Conservation (phyloP, 2,113 vertebrate genomes). For the Neoarius graeffei region DNA sequence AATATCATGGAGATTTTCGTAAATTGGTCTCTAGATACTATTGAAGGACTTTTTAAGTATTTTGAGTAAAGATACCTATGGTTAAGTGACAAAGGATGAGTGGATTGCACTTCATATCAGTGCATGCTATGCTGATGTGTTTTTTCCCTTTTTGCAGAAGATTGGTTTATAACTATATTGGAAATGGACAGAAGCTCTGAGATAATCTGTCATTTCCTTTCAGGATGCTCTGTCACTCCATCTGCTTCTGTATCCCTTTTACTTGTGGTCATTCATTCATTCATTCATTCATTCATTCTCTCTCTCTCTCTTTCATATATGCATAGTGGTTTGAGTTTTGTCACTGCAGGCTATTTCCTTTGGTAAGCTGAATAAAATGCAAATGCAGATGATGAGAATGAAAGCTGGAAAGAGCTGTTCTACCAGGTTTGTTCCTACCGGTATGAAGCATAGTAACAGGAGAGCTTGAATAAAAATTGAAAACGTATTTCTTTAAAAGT, state of each 20-base stretch:
- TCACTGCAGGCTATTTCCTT: constrained; percentile 57
- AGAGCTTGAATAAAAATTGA: constrained; percentile 23
- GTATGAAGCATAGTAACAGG: constrained; percentile 33
- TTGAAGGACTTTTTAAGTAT: constrained; percentile 52
- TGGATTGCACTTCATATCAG: constrained; percentile 49
- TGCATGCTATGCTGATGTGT: constrained; percentile 46
- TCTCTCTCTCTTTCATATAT: constrained; percentile 47
- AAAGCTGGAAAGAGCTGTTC: constrained; percentile 48
- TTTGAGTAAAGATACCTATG: constrained; percentile 49
- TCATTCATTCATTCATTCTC: constrained; percentile 5
- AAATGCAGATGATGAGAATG: constrained; percentile 50
- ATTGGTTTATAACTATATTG: constrained; percentile 52
- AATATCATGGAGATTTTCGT: constrained; percentile 43
- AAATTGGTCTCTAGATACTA: constrained; percentile 53
- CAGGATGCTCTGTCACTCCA: constrained; percentile 42
- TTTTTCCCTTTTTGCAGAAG: constrained; percentile 25
- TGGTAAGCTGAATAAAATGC: constrained; percentile 59
- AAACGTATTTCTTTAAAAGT: constrained; percentile 28
- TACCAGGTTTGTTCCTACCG: constrained; percentile 46
- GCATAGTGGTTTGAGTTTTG: constrained; percentile 50
- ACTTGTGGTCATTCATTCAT: constrained; percentile 47
- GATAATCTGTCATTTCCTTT: constrained; percentile 57
- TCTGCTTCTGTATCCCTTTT: constrained; percentile 46
- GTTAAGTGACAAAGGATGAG: constrained; percentile 54
- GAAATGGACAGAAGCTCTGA: constrained; percentile 54